phyloP scores from a whole-genome alignment of 2,113 vertebrate genomes.

The Notiomystis cincta region DNA sequence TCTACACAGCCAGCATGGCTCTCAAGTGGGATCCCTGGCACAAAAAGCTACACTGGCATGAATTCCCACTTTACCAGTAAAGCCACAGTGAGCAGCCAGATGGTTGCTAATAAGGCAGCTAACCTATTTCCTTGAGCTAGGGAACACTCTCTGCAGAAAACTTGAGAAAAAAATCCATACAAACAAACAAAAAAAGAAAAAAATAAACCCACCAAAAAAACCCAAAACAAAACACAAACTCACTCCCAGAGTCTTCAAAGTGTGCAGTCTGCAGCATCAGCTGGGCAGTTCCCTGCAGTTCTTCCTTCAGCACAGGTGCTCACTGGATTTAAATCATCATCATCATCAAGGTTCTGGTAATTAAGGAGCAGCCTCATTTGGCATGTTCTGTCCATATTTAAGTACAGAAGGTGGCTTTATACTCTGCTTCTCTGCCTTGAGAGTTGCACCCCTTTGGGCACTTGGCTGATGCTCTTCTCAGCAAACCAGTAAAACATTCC shows the following conservation, averaged over 20 bases:
- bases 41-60: background rate
- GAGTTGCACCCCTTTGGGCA: background rate
- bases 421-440: background rate
- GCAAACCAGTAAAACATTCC: background rate
- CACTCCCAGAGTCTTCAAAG: background rate
- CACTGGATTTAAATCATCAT: background rate
- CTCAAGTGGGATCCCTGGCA: background rate
- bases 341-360: background rate
- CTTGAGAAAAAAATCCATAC: rapidly evolving
- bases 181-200: background rate
- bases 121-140: background rate
- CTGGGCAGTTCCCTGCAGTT: background rate
- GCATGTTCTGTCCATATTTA: background rate
- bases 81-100: background rate
- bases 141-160: background rate
- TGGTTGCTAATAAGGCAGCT: background rate
- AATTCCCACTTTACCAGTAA: background rate
- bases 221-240: background rate
- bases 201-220: rapidly evolving
- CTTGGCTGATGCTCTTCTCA: background rate
- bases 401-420: background rate
- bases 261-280: background rate
- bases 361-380: background rate
- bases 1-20: background rate
- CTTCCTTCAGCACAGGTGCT: background rate